Percentiles rank a stretch among this genome's conserved stretches.
Conservation (phyloP, 2,888 invertebrate species). For the Leptura quadrifasciata region DNA sequence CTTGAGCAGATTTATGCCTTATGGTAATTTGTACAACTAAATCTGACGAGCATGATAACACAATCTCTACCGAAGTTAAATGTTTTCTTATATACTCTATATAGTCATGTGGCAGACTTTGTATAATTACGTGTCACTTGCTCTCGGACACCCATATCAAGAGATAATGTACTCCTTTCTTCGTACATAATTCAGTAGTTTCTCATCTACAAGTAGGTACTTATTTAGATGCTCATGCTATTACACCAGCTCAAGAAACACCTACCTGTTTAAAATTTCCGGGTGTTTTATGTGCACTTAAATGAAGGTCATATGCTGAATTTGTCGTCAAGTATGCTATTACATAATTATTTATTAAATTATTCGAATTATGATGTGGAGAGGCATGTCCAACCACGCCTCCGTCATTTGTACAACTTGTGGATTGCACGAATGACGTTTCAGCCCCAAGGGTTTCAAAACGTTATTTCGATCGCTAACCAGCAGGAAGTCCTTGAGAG, state of each 20-base stretch:
- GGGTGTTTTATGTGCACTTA: neutral
- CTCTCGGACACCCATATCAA: no score
- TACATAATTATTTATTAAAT: constrained; percentile 10
- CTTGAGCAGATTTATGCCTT: no score
- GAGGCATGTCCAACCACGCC: constrained; percentile 17
- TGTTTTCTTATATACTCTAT: no score
- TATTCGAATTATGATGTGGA: constrained; percentile 10
- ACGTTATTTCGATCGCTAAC: neutral
- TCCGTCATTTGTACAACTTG: neutral
- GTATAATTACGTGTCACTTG: no score
- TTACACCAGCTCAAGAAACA: neutral
- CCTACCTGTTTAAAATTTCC: neutral
- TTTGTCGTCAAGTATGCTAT: neutral
- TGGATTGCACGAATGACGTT: neutral
- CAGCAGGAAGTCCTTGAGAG: constrained; percentile 7
- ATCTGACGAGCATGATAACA: no score
- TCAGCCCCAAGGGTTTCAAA: neutral
- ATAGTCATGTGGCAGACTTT: no score
- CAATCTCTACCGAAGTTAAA: no score
- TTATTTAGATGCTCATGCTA: neutral
- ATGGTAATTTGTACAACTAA: no score
- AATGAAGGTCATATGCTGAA: constrained; percentile 4
- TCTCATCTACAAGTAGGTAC: neutral
- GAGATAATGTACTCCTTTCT: no score
- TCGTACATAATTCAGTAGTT: neutral